Percentiles rank a stretch among this genome's conserved stretches.
Conservation (phyloP, 2,888 invertebrate genomes). For the Lutraria lutraria region DNA sequence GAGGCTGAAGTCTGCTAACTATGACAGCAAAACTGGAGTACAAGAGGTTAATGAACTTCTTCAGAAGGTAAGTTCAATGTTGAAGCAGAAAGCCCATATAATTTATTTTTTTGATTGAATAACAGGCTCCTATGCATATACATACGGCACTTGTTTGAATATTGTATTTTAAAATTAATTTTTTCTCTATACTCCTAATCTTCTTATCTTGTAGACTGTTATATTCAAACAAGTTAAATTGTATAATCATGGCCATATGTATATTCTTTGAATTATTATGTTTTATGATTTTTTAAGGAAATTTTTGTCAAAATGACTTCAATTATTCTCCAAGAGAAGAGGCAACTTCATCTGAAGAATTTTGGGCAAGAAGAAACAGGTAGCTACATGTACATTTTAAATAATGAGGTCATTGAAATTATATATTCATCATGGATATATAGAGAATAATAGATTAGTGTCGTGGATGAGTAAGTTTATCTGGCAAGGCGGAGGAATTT, state of each 20-base stretch:
- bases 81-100: too few species aligned
- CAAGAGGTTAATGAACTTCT: conserved; percentile 32
- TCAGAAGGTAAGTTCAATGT: conserved; percentile 26
- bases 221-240: too few species aligned
- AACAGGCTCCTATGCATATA: too few species aligned
- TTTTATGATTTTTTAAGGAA: conserved; percentile 34
- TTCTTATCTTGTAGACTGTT: not conserved
- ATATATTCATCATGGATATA: too few species aligned
- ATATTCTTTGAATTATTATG: too few species aligned
- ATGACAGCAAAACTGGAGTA: conserved; percentile 12
- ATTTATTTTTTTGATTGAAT: too few species aligned
- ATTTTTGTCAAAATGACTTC: conserved; percentile 46
- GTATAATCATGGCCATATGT: not conserved
- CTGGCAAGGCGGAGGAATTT: too few species aligned
- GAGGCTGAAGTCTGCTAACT: not conserved
- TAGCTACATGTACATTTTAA: too few species aligned
- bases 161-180: not conserved
- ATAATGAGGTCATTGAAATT: too few species aligned
- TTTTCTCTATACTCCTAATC: not conserved
- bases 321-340: conserved; percentile 41
- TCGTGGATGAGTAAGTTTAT: too few species aligned
- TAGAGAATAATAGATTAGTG: too few species aligned
- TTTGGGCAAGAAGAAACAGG: conserved; percentile 59
- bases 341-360: conserved; percentile 42
- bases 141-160: not conserved